Percentiles rank a stretch among this genome's conserved stretches.
Conservation (phyloP, 2,888 invertebrate species). For the Lasioglossum marginatum region DNA sequence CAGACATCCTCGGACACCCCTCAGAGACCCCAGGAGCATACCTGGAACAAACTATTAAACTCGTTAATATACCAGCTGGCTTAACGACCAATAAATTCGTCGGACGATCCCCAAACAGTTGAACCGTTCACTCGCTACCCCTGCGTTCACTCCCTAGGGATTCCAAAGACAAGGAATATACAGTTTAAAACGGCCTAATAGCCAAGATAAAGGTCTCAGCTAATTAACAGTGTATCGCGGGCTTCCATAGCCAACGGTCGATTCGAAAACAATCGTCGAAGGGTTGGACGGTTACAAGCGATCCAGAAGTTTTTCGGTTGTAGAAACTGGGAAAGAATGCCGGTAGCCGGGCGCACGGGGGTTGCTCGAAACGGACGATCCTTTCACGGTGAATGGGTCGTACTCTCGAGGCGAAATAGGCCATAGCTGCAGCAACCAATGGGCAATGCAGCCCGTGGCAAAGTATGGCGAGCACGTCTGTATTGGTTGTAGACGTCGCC, state of each 20-base stretch:
- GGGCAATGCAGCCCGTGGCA: slow-evolving; percentile 71
- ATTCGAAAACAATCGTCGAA: slow-evolving; percentile 43
- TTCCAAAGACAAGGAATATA: neutral
- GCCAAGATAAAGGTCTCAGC: neutral
- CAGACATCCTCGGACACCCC: neutral
- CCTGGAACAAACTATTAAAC: slow-evolving; percentile 7
- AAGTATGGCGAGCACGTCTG: slow-evolving; percentile 61
- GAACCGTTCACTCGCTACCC: neutral
- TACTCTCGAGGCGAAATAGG: slow-evolving; percentile 75
- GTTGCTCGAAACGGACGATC: slow-evolving; percentile 68
- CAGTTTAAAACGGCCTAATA: slow-evolving; percentile 2
- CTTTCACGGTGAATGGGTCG: slow-evolving; percentile 74
- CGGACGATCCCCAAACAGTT: neutral
- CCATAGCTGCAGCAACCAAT: slow-evolving; percentile 75
- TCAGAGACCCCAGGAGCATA: neutral
- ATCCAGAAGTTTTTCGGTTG: slow-evolving; percentile 57
- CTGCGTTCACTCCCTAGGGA: neutral
- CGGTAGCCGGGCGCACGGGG: slow-evolving; percentile 33
- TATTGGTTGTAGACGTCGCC: slow-evolving; percentile 39
- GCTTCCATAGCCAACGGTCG: neutral
- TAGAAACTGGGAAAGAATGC: slow-evolving; percentile 58
- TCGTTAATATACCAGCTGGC: neutral
- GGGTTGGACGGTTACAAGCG: slow-evolving; percentile 44
- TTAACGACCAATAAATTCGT: slow-evolving; percentile 5
- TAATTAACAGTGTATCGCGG: neutral